Evolutionary conservation across 2,113 vertebrate genomes (phyloP).

Genomic region (Pseudois nayaur): DNA sequence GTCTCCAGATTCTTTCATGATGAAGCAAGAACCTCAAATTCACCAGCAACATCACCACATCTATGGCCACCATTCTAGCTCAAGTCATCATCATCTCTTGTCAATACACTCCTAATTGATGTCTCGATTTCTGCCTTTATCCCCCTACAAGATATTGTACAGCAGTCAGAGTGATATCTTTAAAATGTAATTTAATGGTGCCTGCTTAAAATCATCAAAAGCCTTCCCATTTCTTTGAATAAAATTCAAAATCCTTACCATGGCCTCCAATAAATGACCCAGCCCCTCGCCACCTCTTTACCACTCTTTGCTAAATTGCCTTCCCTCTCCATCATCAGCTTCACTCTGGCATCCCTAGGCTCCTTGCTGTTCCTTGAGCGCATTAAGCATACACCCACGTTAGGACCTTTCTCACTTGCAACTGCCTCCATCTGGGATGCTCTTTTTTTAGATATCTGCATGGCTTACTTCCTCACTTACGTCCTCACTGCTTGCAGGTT

Average conservation of each 20-base stretch:
- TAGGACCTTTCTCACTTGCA: conserved; percentile 10
- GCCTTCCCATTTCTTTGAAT: background rate
- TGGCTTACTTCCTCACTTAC: background rate
- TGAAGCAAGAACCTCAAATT: background rate
- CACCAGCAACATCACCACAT: background rate
- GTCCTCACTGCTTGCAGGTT: conserved; percentile 15
- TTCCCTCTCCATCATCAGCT: background rate
- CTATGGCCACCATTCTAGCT: background rate
- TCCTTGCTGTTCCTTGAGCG: conserved; percentile 8
- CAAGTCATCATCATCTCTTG: background rate
- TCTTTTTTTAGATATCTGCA: conserved; percentile 11
- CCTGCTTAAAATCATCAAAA: conserved; percentile 17
- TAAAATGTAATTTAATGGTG: conserved; percentile 2
- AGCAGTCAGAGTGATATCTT: background rate
- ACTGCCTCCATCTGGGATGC: conserved; percentile 7
- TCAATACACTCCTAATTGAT: background rate
- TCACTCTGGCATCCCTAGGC: background rate
- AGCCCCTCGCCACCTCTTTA: background rate
- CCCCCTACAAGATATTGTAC: background rate
- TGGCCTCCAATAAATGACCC: background rate
- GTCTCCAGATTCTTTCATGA: background rate
- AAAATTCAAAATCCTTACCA: background rate
- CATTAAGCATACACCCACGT: background rate
- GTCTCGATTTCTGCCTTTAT: background rate
- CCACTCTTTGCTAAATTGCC: background rate